Conservation (phyloP, 1,140 invertebrate genomes). For the Heliconius hermathena region DNA sequence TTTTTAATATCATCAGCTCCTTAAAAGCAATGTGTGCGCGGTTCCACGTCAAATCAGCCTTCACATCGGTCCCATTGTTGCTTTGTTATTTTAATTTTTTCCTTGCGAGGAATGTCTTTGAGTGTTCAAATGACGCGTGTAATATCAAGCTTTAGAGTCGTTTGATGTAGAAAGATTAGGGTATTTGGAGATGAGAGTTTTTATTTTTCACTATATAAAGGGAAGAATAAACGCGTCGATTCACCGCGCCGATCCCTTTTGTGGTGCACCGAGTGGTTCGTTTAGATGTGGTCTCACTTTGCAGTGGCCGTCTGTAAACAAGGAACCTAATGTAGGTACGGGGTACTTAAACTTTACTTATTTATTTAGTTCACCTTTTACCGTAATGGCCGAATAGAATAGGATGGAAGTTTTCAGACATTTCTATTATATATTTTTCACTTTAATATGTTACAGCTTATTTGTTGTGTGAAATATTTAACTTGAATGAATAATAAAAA, state of each 20-base stretch:
- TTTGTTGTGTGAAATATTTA: not conserved
- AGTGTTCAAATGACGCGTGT: slow-evolving; percentile 79
- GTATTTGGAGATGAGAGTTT: slow-evolving; percentile 69
- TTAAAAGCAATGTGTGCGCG: slow-evolving; percentile 40
- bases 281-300: slow-evolving; percentile 41
- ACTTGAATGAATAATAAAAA: slow-evolving; percentile 15
- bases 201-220: slow-evolving; percentile 69
- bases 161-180: slow-evolving; percentile 77
- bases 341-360: slow-evolving; percentile 2
- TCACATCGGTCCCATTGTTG: slow-evolving; percentile 44
- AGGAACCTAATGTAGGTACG: not conserved
- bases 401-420: not conserved
- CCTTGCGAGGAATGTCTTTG: slow-evolving; percentile 75
- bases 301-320: slow-evolving; percentile 22
- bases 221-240: slow-evolving; percentile 64
- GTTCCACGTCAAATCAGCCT: slow-evolving; percentile 32
- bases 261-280: slow-evolving; percentile 51
- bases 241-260: slow-evolving; percentile 58
- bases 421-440: not conserved
- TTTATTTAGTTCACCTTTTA: slow-evolving; percentile 13
- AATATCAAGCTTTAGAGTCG: slow-evolving; percentile 74
- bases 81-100: slow-evolving; percentile 81
- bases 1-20: slow-evolving; percentile 65
- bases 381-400: slow-evolving; percentile 4
- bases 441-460: not conserved